phyloP scores from a whole-genome alignment of 2,888 invertebrate species.

The Volucella inanis region DNA sequence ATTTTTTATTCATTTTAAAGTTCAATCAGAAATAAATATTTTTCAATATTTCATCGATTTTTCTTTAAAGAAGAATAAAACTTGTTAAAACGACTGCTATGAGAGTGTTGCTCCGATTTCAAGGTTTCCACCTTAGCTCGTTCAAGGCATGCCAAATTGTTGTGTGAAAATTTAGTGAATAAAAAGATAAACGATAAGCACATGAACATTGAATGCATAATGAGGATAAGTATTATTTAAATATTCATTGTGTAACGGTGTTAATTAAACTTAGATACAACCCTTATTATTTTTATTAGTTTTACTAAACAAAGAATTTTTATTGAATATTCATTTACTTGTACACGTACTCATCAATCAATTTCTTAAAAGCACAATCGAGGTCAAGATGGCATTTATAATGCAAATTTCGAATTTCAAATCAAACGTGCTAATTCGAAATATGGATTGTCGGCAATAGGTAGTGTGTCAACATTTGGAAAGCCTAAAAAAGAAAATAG shows the following conservation, averaged over 20 bases:
- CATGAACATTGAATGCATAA: background rate
- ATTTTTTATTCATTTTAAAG: background rate
- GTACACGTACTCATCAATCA: background rate
- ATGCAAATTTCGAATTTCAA: slow-evolving; percentile 14
- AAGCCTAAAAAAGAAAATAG: too few relatives aligned
- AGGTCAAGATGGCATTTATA: slow-evolving; percentile 28
- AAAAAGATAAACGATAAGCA: background rate
- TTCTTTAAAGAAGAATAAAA: slow-evolving; percentile 15
- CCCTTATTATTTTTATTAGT: background rate
- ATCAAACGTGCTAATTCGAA: slow-evolving; percentile 1
- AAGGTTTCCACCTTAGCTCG: slow-evolving; percentile 16
- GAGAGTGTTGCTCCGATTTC: background rate
- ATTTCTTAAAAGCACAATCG: background rate
- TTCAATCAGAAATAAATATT: background rate
- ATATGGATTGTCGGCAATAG: background rate
- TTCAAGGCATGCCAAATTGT: slow-evolving; percentile 42
- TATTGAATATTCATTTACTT: background rate
- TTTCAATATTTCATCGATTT: background rate
- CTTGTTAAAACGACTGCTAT: slow-evolving; percentile 37
- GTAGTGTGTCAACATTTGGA: too few relatives aligned
- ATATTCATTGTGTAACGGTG: slow-evolving; percentile 24
- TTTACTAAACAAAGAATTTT: slow-evolving; percentile 14
- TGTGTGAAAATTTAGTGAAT: background rate
- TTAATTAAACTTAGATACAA: slow-evolving; percentile 4
- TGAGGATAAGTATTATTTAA: background rate